These are phyloP conservation scores for Triplophysa bombifrons DNA, from an alignment of 2,797 vertebrate genomes.

Conservation along the genomic window DNA sequence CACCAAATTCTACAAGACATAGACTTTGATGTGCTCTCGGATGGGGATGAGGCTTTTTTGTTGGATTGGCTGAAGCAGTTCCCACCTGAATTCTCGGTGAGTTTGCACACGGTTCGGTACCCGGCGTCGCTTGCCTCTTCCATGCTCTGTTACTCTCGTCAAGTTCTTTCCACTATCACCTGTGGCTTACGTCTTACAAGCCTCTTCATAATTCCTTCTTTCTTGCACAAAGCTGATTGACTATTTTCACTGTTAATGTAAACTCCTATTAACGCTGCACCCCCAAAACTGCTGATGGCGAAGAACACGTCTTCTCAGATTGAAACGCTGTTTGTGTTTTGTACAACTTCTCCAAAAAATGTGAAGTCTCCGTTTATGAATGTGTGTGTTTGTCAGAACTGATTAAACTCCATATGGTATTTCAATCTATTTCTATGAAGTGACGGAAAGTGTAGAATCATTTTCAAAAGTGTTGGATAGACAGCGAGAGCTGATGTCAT, in stretches of 20 bases:
- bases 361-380: conserved; percentile 11
- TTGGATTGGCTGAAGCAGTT: conserved; percentile 85
- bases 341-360: conserved; percentile 5
- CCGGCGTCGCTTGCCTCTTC: conserved; percentile 58
- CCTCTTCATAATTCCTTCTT: conserved; percentile 62
- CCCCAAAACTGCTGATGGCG: conserved; percentile 8
- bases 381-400: conserved; percentile 13
- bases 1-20: conserved; percentile 91
- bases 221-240: conserved; percentile 74
- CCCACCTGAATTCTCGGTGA: conserved; percentile 81
- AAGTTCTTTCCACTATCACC: conserved; percentile 43
- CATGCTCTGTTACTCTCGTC: conserved; percentile 58
- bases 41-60: conserved; percentile 87
- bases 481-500: neutral
- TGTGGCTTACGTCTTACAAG: conserved; percentile 40
- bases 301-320: conserved; percentile 1
- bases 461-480: neutral
- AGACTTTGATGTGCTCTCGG: conserved; percentile 87
- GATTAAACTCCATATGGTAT: neutral
- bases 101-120: conserved; percentile 75
- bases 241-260: conserved; percentile 16
- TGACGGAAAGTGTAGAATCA: neutral
- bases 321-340: conserved; percentile 30
- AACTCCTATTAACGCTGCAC: neutral
- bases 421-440: neutral